These are phyloP conservation scores for Heliothis virescens DNA, from an alignment of 1,140 invertebrate genomes.

Conservation along the genomic window DNA sequence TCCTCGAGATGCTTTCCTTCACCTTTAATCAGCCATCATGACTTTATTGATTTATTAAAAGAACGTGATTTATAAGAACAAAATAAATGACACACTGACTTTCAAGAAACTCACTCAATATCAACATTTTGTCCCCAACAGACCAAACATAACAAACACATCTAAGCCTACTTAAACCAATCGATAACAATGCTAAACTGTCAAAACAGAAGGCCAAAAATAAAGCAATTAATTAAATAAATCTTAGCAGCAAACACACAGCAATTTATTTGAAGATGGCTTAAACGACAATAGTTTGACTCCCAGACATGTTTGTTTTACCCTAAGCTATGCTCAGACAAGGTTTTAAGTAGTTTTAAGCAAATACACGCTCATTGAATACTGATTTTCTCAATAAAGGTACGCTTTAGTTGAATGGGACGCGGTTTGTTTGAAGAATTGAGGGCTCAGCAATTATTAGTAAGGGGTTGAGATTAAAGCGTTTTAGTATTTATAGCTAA, in stretches of 20 bases:
- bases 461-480: neutral
- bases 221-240: slow-evolving; percentile 1
- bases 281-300: neutral
- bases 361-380: slow-evolving; percentile 27
- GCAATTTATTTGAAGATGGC: slow-evolving; percentile 12
- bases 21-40: no score
- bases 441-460: neutral
- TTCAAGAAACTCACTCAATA: no score
- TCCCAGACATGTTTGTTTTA: neutral
- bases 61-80: no score
- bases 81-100: no score
- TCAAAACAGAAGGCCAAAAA: no score
- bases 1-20: no score
- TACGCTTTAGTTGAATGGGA: neutral
- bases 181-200: no score
- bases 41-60: no score
- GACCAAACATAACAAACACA: no score
- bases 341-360: slow-evolving; percentile 8
- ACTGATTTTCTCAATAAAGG: slow-evolving; percentile 2
- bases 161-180: no score
- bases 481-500: neutral
- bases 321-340: neutral
- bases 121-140: no score
- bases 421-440: neutral
- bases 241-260: neutral